Percentiles rank a stretch among this genome's conserved stretches.
Conservation (phyloP, 2,888 invertebrate genomes). For the Rotaria sp. region DNA sequence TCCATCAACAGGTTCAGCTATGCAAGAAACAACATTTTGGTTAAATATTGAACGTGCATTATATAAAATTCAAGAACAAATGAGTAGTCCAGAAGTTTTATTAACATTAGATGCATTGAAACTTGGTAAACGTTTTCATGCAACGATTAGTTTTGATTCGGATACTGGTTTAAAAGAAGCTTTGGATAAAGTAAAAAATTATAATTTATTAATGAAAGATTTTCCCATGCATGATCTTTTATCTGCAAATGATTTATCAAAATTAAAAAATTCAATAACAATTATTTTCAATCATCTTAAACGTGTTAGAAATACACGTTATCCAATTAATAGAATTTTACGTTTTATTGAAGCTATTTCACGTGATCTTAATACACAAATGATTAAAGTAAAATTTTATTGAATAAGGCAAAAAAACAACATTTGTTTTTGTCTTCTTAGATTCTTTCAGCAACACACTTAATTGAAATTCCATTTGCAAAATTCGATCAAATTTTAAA, state of each 20-base stretch:
- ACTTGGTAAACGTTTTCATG: slow-evolving; percentile 95
- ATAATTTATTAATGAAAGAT: slow-evolving; percentile 97
- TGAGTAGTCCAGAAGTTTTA: slow-evolving; percentile 86
- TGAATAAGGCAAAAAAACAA: too few species aligned
- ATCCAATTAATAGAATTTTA: slow-evolving; percentile 81
- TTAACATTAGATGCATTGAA: slow-evolving; percentile 91
- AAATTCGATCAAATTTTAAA: slow-evolving; percentile 96
- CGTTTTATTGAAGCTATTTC: slow-evolving; percentile 95
- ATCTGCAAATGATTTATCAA: slow-evolving; percentile 88
- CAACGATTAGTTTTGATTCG: slow-evolving; percentile 95
- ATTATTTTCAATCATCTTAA: slow-evolving; percentile 87
- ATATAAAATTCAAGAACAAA: slow-evolving; percentile 88
- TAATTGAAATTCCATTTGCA: slow-evolving; percentile 96
- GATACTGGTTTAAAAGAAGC: slow-evolving; percentile 93
- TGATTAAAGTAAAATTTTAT: slow-evolving; percentile 66
- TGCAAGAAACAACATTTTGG: slow-evolving; percentile 98
- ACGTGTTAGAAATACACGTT: slow-evolving; percentile 87
- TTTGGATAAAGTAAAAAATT: slow-evolving; percentile 87
- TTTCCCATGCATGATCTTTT: slow-evolving; percentile 95
- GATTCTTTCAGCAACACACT: slow-evolving; percentile 72
- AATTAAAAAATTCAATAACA: slow-evolving; percentile 75
- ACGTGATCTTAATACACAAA: slow-evolving; percentile 82
- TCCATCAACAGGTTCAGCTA: slow-evolving; percentile 90
- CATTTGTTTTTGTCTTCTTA: neutral
- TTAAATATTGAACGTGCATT: slow-evolving; percentile 90